Base-by-base conservation (phyloP, 2,888 invertebrate species). In the Icerya purchasi region DNA sequence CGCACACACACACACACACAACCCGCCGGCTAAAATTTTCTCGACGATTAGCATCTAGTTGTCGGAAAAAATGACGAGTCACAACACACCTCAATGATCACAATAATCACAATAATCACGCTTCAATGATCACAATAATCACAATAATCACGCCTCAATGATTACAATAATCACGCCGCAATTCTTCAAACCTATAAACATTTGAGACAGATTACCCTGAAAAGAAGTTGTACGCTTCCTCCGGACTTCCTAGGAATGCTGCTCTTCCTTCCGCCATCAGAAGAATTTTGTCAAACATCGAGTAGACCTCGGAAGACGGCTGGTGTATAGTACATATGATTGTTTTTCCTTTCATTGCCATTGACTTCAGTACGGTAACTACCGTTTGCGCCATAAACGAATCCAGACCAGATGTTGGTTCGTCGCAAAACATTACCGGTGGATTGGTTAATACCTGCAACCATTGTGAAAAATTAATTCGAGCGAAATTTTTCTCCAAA, bases 301-400 rank as follows among this genome's bases (percentile, higher is more conserved):
- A 82, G 69, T 86, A 94, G 22, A 89, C 72, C 71, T 94, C 91
- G 0, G 91, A 92, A 0, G 89, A 89, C 0, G 96, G 96, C 72
- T 96, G 96, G 74, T 96, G 96, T 64, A 96, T 89, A 1, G 94
- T 94, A 68, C 86, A 83, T 22, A 94, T 78, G 58, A 94, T 83
- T 0, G 92, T 92, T 74, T 90, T 91, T 22, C 92, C 66, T 82
- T 83, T 67, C 79, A 70, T 64, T 1, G 68, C 67, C 63, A 68
- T 64, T 14, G 66, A 66, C 61, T 66, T 73, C 67, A 72, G 64
- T 56, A 86, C 84, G 71, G 85, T 83, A 20, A 92, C 82, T 1
- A 96, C 90, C 71, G 86, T 92, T 69, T 88, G 84, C 0, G 97
- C 96, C 91, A 94, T 96, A 68, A 87, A 94, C 0, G 94, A 92